Conservation (phyloP, 2,888 invertebrate genomes). For the Aphrophora alni region DNA sequence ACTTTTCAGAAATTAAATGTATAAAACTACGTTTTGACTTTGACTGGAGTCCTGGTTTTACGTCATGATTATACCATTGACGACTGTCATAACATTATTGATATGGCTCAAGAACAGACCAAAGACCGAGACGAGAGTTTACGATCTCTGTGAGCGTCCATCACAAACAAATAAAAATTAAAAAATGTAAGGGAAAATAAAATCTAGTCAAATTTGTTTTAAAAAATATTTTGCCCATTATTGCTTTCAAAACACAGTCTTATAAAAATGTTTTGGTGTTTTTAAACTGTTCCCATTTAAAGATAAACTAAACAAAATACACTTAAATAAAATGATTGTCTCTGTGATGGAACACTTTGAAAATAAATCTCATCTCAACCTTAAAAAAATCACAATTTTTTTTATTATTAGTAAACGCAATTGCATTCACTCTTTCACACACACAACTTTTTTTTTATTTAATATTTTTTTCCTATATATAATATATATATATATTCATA, state of each 20-base stretch:
- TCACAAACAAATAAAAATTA: not conserved
- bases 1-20: not conserved
- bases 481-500: constrained; percentile 34
- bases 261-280: constrained; percentile 3
- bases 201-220: too few species aligned
- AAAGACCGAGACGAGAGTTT: not conserved
- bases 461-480: constrained; percentile 52
- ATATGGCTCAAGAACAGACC: constrained; percentile 6
- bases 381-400: constrained; percentile 55
- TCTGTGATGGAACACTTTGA: not conserved
- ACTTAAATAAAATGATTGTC: constrained; percentile 18
- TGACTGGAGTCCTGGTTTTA: not conserved
- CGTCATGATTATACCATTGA: not conserved
- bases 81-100: not conserved
- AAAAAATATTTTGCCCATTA: not conserved
- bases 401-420: constrained; percentile 32
- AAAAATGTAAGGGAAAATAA: too few species aligned
- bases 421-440: constrained; percentile 29
- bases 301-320: not conserved
- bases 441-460: constrained; percentile 54
- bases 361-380: constrained; percentile 28
- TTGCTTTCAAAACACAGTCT: not conserved
- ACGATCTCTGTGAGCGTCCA: not conserved
- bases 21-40: not conserved
- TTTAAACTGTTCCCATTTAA: not conserved